Percentiles rank a stretch among this genome's conserved stretches.
Evolutionary conservation across 2,888 invertebrate genomes (phyloP).

Genomic region (Perithous albicinctus): DNA sequence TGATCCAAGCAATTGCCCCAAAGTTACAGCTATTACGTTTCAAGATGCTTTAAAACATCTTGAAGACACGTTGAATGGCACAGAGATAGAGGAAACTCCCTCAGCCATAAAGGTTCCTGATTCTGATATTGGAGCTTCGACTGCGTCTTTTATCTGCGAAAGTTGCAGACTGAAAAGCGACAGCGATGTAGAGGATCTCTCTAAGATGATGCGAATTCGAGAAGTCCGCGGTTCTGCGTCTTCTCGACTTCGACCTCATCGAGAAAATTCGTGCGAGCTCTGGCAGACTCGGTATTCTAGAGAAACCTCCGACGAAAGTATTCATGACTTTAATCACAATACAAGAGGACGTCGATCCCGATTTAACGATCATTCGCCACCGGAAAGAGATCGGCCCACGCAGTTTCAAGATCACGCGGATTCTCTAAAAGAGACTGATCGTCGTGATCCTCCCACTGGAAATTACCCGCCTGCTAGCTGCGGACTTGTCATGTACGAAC

Average conservation of each 20-base stretch:
- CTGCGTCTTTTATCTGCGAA: slow-evolving; percentile 53
- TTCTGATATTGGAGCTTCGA: slow-evolving; percentile 27
- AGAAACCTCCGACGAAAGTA: slow-evolving; percentile 12
- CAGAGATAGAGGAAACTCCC: slow-evolving; percentile 3
- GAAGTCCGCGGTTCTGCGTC: slow-evolving; percentile 2
- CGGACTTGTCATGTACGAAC: slow-evolving; percentile 64
- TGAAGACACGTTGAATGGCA: slow-evolving; percentile 59
- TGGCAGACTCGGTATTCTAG: slow-evolving; percentile 29
- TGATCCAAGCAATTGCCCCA: slow-evolving; percentile 4
- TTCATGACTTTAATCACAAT: slow-evolving; percentile 6
- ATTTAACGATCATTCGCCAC: slow-evolving; percentile 59
- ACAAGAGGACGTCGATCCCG: slow-evolving; percentile 3
- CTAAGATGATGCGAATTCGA: background rate
- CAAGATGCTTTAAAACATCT: slow-evolving; percentile 62
- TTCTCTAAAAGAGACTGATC: slow-evolving; percentile 26
- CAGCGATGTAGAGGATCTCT: slow-evolving; percentile 2
- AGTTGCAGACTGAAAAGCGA: slow-evolving; percentile 54
- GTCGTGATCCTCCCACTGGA: slow-evolving; percentile 10
- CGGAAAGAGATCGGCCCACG: slow-evolving; percentile 64
- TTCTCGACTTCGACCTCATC: background rate
- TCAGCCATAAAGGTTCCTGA: background rate
- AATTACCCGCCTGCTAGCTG: slow-evolving; percentile 53
- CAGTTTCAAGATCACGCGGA: slow-evolving; percentile 14
- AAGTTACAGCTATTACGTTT: slow-evolving; percentile 38
- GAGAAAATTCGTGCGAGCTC: slow-evolving; percentile 1